phyloP scores from a whole-genome alignment of 2,888 invertebrate species.

The Eupithecia centaureata region DNA sequence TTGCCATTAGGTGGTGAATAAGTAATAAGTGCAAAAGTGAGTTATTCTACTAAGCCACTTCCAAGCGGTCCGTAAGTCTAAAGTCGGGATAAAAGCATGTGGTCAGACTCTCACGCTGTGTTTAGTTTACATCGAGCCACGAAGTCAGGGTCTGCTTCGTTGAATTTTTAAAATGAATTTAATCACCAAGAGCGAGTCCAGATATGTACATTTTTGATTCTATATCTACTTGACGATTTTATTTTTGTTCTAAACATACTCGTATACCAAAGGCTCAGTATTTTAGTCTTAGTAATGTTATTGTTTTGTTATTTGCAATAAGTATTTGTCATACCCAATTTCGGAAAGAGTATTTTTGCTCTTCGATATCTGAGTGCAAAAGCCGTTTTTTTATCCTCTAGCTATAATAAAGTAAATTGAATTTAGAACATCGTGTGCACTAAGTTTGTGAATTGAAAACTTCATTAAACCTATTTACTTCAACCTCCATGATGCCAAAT shows the following conservation, averaged over 20 bases:
- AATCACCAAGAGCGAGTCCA: background rate
- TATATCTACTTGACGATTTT: background rate
- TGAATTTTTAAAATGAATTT: constrained; percentile 1
- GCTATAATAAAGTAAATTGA: no score
- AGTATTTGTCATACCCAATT: no score
- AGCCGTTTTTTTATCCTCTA: no score
- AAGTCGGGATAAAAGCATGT: constrained; percentile 28
- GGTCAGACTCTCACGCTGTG: constrained; percentile 36
- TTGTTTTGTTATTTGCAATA: no score
- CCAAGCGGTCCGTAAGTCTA: constrained; percentile 31
- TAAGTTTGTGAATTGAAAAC: no score
- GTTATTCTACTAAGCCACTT: constrained; percentile 35
- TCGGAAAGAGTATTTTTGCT: no score
- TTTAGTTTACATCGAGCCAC: constrained; percentile 35
- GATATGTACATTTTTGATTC: background rate
- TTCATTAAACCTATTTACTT: no score
- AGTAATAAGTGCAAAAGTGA: constrained; percentile 35
- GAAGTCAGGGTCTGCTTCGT: constrained; percentile 7
- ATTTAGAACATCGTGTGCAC: no score
- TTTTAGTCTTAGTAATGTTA: no score
- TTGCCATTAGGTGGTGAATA: constrained; percentile 4
- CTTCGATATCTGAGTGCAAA: no score
- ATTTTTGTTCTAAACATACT: background rate
- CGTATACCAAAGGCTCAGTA: no score
- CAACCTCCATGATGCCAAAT: no score